Conservation (phyloP, 2,797 vertebrate genomes). For the Enteromius fasciolatus region DNA sequence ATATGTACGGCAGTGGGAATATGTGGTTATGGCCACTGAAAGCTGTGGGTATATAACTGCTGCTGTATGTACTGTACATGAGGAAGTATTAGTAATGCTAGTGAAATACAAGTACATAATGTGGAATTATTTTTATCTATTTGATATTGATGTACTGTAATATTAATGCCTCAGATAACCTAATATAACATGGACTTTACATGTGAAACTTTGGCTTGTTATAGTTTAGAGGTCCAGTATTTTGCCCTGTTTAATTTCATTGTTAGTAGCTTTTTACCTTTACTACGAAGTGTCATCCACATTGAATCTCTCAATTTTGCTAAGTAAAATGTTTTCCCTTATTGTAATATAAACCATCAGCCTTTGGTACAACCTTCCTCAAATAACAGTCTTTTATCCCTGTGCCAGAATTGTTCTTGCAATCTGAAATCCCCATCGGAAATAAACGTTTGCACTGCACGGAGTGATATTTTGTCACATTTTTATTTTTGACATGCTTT, state of each 20-base stretch:
- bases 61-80: not conserved
- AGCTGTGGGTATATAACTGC: not conserved
- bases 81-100: not conserved
- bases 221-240: not conserved
- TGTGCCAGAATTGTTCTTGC: slow-evolving; percentile 27
- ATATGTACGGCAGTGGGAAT: slow-evolving; percentile 13
- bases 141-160: not conserved
- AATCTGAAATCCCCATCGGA: slow-evolving; percentile 50
- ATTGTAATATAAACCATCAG: not conserved
- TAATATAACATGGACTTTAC: not conserved
- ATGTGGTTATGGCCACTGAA: not conserved
- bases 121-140: not conserved
- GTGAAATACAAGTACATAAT: not conserved
- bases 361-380: slow-evolving; percentile 14
- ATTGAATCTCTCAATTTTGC: not conserved
- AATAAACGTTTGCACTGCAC: slow-evolving; percentile 44
- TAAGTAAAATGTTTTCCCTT: not conserved
- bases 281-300: not conserved
- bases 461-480: slow-evolving; percentile 49
- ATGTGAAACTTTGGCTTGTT: not conserved
- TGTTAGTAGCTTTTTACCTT: not conserved
- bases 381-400: slow-evolving; percentile 25
- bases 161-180: not conserved
- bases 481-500: slow-evolving; percentile 24
- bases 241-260: not conserved